phyloP scores from a whole-genome alignment of 2,797 vertebrate genomes.

The Falco peregrinus region DNA sequence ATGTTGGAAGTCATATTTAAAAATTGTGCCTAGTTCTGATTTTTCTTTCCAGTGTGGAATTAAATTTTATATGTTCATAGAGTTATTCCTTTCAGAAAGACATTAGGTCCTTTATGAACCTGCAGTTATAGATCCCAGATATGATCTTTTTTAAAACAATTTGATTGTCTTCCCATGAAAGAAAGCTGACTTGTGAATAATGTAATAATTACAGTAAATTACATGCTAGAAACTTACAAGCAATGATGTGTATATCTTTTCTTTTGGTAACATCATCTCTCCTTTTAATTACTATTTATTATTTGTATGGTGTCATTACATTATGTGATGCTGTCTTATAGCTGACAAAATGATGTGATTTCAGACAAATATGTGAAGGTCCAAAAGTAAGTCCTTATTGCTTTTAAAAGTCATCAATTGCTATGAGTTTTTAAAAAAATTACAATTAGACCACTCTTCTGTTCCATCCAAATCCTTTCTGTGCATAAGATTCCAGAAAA shows the following conservation, averaged over 20 bases:
- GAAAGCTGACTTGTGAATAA: background rate
- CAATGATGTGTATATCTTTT: background rate
- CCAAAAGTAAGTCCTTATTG: background rate
- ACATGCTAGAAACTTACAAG: background rate
- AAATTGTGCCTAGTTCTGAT: background rate
- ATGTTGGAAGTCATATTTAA: background rate
- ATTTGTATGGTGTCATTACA: background rate
- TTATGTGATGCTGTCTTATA: background rate
- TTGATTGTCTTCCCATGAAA: background rate
- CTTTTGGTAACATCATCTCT: background rate
- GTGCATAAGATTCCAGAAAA: background rate
- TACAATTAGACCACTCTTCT: background rate
- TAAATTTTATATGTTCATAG: background rate
- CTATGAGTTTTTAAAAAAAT: background rate
- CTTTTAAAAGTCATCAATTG: background rate
- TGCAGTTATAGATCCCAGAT: background rate
- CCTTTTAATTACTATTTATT: slow-evolving; percentile 5
- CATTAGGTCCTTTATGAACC: background rate
- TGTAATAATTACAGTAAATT: background rate
- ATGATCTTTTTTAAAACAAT: background rate
- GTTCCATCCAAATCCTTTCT: background rate
- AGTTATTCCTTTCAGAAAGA: background rate
- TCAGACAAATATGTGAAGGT: background rate
- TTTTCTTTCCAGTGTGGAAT: background rate
- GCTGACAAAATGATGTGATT: background rate